These are phyloP conservation scores for Matsumurasca onukii DNA, from an alignment of 1,140 invertebrate genomes.

Conservation along the genomic window DNA sequence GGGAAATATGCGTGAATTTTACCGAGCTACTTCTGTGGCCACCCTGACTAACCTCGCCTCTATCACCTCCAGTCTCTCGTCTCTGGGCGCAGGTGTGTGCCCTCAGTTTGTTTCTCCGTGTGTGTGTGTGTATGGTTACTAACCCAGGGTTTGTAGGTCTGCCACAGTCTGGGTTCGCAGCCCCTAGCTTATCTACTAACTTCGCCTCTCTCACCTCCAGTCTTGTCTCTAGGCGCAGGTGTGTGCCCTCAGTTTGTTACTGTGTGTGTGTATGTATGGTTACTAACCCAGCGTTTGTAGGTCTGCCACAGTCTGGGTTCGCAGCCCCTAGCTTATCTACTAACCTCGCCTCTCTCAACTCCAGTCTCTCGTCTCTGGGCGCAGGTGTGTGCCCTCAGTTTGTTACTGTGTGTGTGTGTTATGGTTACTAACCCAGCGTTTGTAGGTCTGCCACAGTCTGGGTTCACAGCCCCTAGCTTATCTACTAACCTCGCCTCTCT, in stretches of 20 bases:
- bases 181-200: constrained; percentile 41
- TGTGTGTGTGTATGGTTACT: no score
- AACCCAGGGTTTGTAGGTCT: constrained; percentile 31
- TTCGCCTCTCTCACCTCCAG: constrained; percentile 43
- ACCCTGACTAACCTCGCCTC: constrained; percentile 43
- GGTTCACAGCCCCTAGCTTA: constrained; percentile 37
- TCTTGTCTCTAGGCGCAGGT: constrained; percentile 43
- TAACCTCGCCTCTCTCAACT: constrained; percentile 43
- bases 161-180: constrained; percentile 36
- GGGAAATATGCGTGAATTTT: no score
- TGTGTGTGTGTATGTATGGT: no score
- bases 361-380: constrained; percentile 42
- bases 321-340: constrained; percentile 40
- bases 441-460: constrained; percentile 37
- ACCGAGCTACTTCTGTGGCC: no score
- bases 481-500: constrained; percentile 43
- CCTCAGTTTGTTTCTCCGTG: background rate
- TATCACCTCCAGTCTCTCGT: constrained; percentile 42
- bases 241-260: background rate
- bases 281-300: constrained; percentile 22
- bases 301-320: constrained; percentile 37
- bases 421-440: background rate
- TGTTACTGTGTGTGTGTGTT: background rate
- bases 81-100: constrained; percentile 41
- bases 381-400: constrained; percentile 36